Evolutionary conservation across 2,888 invertebrate genomes (phyloP).

Genomic region (Gisinianus flammeolus): DNA sequence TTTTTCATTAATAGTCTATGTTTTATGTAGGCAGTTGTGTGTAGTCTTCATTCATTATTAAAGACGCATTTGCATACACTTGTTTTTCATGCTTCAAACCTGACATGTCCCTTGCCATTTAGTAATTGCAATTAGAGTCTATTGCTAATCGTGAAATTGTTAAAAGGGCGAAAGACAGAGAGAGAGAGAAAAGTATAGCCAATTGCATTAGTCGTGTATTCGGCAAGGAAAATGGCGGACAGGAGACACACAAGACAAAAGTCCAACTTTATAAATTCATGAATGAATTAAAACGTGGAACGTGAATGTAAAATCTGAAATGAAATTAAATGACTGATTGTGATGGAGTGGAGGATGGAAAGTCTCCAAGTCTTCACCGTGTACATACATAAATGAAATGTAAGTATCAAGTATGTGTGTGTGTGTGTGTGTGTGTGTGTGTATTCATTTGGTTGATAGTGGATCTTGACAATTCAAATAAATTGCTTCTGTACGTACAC

Average conservation of each 20-base stretch:
- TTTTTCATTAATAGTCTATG: not conserved
- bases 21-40: not conserved
- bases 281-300: conserved; percentile 4
- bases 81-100: too few relatives aligned
- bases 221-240: not conserved
- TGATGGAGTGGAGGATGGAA: not conserved
- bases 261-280: not conserved
- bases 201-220: not conserved
- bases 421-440: not conserved
- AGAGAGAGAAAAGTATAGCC: not conserved
- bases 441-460: not conserved
- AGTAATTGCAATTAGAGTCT: not conserved
- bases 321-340: conserved; percentile 7
- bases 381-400: not conserved
- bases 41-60: too few relatives aligned
- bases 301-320: not conserved
- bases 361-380: not conserved
- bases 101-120: too few relatives aligned
- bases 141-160: not conserved
- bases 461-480: conserved; percentile 30
- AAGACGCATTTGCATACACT: not conserved
- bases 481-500: conserved; percentile 31
- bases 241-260: not conserved
- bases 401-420: not conserved
- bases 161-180: not conserved